These are phyloP conservation scores for Macropus fuliginosus DNA, from an alignment of 2,797 vertebrate species.

Conservation along the genomic window DNA sequence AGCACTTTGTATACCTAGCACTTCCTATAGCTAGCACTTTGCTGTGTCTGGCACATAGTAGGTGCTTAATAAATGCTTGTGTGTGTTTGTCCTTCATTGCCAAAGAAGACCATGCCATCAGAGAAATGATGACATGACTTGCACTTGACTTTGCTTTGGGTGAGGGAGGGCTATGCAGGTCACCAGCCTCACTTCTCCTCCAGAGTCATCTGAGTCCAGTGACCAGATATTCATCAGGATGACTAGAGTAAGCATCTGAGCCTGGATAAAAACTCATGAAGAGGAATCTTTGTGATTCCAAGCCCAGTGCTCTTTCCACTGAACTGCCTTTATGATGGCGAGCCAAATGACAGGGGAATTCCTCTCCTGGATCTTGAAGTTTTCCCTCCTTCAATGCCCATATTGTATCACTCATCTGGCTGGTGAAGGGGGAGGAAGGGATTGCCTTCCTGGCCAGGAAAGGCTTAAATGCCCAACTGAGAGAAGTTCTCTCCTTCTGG, in stretches of 20 bases:
- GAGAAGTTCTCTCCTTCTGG: not conserved
- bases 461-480: slow-evolving; percentile 10
- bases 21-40: not conserved
- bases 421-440: no score
- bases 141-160: no score
- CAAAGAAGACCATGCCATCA: no score
- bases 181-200: no score
- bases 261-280: not conserved
- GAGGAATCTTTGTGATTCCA: not conserved
- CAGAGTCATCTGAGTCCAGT: no score
- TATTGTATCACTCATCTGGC: not conserved
- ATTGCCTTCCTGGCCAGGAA: not conserved
- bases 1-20: not conserved
- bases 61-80: not conserved
- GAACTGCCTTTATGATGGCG: not conserved
- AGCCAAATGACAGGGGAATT: slow-evolving; percentile 75
- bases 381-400: slow-evolving; percentile 30
- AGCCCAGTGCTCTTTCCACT: not conserved
- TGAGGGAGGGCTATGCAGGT: no score
- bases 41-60: not conserved
- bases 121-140: no score
- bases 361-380: slow-evolving; percentile 65
- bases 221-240: no score
- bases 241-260: not conserved
- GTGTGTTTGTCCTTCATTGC: no score